A percentile compares a stretch with the other conserved stretches of the same genome.
phyloP scores from a whole-genome alignment of 2,888 invertebrate species.

The Mechanitis messenoides region DNA sequence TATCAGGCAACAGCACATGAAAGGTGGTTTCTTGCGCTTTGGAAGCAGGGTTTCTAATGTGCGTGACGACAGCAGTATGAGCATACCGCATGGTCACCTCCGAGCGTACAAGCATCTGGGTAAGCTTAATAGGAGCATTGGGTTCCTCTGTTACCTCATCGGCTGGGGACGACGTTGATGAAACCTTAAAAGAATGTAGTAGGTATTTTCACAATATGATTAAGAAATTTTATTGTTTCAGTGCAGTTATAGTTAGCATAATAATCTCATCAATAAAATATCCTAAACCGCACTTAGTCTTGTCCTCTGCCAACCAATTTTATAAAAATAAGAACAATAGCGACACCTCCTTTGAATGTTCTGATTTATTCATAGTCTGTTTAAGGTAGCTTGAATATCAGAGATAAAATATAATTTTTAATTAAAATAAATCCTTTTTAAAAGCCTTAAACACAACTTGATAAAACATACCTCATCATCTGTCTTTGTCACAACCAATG shows the following conservation, averaged over 20 bases:
- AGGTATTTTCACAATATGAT: conserved; percentile 34
- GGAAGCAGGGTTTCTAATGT: conserved; percentile 78
- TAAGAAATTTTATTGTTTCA: no score
- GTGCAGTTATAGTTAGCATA: no score
- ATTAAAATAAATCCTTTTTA: no score
- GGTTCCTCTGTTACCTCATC: conserved; percentile 47
- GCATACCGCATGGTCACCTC: conserved; percentile 81
- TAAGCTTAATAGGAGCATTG: conserved; percentile 64
- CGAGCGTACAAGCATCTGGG: conserved; percentile 78
- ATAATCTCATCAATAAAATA: not conserved
- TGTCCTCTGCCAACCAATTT: no score
- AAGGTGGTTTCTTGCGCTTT: conserved; percentile 79
- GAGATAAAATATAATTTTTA: no score
- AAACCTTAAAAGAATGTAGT: conserved; percentile 75
- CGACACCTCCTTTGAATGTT: no score
- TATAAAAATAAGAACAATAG: no score
- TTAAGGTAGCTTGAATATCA: no score
- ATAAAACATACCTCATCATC: conserved; percentile 2
- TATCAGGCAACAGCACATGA: conserved; percentile 80
- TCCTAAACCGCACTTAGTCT: no score
- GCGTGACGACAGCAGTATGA: conserved; percentile 79
- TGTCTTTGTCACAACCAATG: conserved; percentile 4
- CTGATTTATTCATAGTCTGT: no score
- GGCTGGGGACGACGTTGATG: conserved; percentile 23
- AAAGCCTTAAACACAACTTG: no score